phyloP scores from a whole-genome alignment of 2,113 vertebrate species.

The Ameiurus melas region DNA sequence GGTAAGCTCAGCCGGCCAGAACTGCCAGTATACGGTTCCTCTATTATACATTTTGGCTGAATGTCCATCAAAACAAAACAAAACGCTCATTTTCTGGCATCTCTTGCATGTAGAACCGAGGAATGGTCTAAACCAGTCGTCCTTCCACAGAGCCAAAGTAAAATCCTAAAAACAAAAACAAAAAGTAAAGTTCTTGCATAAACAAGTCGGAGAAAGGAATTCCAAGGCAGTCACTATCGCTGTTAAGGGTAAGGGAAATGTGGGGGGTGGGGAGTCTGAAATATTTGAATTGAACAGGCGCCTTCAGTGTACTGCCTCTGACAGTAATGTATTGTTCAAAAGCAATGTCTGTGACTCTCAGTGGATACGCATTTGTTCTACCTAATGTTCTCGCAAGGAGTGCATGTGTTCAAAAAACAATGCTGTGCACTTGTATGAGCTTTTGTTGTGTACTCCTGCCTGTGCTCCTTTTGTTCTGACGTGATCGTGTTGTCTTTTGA shows the following conservation, averaged over 20 bases:
- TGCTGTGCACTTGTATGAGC: conserved; percentile 73
- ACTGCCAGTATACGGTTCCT: conserved; percentile 71
- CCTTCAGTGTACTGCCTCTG: conserved; percentile 92
- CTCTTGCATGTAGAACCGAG: conserved; percentile 28
- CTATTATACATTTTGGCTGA: conserved; percentile 21
- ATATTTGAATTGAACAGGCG: conserved; percentile 77
- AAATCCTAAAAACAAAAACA: background rate
- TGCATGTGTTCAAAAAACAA: conserved; percentile 62
- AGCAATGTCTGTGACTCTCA: conserved; percentile 18
- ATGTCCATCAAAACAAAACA: background rate
- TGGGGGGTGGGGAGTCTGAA: conserved; percentile 8
- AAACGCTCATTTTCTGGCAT: conserved; percentile 27
- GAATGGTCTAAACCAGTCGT: conserved; percentile 19
- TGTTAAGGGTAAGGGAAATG: conserved; percentile 42
- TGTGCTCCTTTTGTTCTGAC: conserved; percentile 45
- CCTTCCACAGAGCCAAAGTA: conserved; percentile 44
- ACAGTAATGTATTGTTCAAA: conserved; percentile 51
- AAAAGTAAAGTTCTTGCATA: conserved; percentile 16
- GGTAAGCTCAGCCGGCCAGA: conserved; percentile 77
- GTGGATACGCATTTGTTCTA: conserved; percentile 14
- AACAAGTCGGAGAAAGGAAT: conserved; percentile 14
- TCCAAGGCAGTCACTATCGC: conserved; percentile 9
- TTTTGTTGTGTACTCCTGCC: conserved; percentile 54
- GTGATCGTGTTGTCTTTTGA: conserved; percentile 95
- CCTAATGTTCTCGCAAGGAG: conserved; percentile 68